These are phyloP conservation scores for Toxostoma redivivum DNA, from an alignment of 2,113 vertebrate genomes.

Conservation along the genomic window DNA sequence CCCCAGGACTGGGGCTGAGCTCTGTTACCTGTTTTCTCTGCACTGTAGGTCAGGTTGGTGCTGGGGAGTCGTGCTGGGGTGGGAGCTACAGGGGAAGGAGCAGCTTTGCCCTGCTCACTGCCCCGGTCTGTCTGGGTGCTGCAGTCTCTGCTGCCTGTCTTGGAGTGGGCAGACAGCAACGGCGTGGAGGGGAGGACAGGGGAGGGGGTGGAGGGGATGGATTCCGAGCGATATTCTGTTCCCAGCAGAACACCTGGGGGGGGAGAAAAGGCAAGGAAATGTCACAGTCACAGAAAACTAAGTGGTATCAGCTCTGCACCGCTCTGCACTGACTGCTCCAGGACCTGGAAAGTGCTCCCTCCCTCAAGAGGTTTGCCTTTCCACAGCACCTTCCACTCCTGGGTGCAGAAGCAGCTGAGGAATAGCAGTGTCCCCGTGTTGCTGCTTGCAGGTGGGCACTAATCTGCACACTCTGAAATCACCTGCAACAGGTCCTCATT, in stretches of 20 bases:
- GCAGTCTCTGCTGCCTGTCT: conserved; percentile 94
- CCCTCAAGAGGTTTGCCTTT: not conserved
- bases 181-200: conserved; percentile 90
- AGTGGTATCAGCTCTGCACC: not conserved
- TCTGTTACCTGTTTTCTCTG: conserved; percentile 73
- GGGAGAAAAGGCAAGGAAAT: not conserved
- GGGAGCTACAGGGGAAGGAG: conserved; percentile 57
- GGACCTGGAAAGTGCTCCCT: not conserved
- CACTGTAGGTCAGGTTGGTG: conserved; percentile 61
- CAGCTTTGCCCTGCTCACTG: conserved; percentile 76
- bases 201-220: conserved; percentile 90
- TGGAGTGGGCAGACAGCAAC: conserved; percentile 84
- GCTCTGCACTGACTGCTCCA: not conserved
- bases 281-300: not conserved
- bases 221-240: conserved; percentile 89
- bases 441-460: not conserved
- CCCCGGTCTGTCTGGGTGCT: conserved; percentile 92
- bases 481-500: not conserved
- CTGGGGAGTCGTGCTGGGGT: conserved; percentile 54
- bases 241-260: conserved; percentile 88
- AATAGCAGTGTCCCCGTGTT: not conserved
- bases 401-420: not conserved
- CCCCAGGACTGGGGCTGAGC: not conserved
- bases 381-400: not conserved
- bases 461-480: not conserved